Evolutionary conservation across 2,797 vertebrate species (phyloP).

Genomic region (Pteronotus mesoamericanus): DNA sequence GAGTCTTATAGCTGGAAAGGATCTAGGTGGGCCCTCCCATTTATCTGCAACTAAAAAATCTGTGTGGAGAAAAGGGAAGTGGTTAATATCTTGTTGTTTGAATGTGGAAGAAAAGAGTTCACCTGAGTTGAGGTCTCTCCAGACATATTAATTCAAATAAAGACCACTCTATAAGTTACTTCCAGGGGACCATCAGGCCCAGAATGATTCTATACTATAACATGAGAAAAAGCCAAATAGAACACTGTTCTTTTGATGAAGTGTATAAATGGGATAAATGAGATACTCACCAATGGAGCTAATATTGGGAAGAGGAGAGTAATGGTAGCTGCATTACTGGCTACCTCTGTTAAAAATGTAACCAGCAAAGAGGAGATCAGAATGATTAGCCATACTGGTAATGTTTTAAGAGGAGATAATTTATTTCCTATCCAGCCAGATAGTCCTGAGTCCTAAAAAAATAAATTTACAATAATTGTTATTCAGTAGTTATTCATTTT

Average conservation of each 20-base stretch:
- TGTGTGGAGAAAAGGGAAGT: background rate
- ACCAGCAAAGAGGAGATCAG: slow-evolving; percentile 90
- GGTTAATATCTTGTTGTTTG: background rate
- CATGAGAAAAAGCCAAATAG: background rate
- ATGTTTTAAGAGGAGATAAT: slow-evolving; percentile 88
- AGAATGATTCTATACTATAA: background rate
- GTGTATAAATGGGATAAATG: background rate
- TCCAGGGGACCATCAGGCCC: background rate
- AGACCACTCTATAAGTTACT: background rate
- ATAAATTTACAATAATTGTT: slow-evolving; percentile 29
- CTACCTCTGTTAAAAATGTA: slow-evolving; percentile 92
- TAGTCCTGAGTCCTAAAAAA: slow-evolving; percentile 87
- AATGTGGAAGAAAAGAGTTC: background rate
- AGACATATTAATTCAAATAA: background rate
- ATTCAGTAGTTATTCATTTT: slow-evolving; percentile 19
- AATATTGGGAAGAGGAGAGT: slow-evolving; percentile 94
- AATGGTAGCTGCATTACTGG: slow-evolving; percentile 93
- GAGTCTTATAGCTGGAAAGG: background rate
- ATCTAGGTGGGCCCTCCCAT: background rate
- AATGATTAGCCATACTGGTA: slow-evolving; percentile 86
- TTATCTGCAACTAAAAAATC: background rate
- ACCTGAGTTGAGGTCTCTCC: background rate
- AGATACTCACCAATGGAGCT: slow-evolving; percentile 88
- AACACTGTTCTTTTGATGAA: background rate
- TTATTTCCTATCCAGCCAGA: slow-evolving; percentile 90